phyloP scores from a whole-genome alignment of 2,113 vertebrate genomes.

The Pseudonaja textilis region DNA sequence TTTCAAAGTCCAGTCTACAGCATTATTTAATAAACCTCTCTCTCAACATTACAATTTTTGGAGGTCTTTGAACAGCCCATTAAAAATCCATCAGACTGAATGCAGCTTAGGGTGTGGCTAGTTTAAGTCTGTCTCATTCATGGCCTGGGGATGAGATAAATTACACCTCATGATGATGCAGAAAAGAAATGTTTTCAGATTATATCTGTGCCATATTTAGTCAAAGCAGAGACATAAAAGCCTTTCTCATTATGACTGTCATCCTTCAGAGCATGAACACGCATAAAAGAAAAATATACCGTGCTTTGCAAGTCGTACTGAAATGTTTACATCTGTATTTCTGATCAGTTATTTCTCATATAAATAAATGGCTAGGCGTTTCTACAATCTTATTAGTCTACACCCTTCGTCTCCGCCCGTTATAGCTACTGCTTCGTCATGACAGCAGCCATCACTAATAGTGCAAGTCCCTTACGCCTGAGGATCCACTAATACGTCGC shows the following conservation, averaged over 20 bases:
- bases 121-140: not conserved
- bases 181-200: not conserved
- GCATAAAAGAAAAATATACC: not conserved
- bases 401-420: slow-evolving; percentile 3
- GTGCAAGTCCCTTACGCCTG: not conserved
- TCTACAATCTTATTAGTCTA: not conserved
- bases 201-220: not conserved
- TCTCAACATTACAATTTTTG: not conserved
- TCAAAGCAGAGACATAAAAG: not conserved
- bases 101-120: not conserved
- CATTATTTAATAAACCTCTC: not conserved
- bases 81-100: not conserved
- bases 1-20: not conserved
- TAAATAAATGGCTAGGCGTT: not conserved
- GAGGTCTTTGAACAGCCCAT: not conserved
- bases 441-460: not conserved
- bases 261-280: not conserved
- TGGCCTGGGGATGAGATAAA: not conserved
- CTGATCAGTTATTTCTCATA: not conserved
- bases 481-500: not conserved
- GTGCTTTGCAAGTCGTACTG: not conserved
- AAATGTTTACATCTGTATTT: not conserved
- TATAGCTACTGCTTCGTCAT: not conserved
- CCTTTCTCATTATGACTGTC: not conserved
- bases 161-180: not conserved